Conservation (phyloP, 2,888 invertebrate species). For the Lymantria dispar region DNA sequence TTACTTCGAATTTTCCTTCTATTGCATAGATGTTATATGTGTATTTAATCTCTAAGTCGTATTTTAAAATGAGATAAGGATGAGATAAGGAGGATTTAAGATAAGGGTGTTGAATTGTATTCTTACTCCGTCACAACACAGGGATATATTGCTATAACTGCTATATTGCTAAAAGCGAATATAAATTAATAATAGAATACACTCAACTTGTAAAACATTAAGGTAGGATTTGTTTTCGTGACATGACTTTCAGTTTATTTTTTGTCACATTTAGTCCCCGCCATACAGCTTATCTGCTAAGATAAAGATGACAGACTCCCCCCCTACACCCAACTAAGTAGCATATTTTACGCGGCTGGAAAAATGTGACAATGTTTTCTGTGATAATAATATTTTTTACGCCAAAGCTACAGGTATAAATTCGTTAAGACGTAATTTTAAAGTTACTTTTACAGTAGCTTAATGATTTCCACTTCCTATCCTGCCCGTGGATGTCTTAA, state of each 20-base stretch:
- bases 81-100: too few species aligned
- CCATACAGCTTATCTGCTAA: slow-evolving; percentile 38
- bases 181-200: slow-evolving; percentile 33
- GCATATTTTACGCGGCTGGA: slow-evolving; percentile 24
- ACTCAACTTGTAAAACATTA: slow-evolving; percentile 28
- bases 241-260: slow-evolving; percentile 20
- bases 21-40: too few species aligned
- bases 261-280: slow-evolving; percentile 40
- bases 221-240: slow-evolving; percentile 37
- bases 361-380: slow-evolving; percentile 14
- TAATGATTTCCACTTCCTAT: too few species aligned
- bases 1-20: too few species aligned
- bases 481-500: too few species aligned
- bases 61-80: too few species aligned
- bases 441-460: too few species aligned
- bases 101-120: too few species aligned
- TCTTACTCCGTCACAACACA: too few species aligned
- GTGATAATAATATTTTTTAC: background rate
- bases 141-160: too few species aligned
- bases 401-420: background rate
- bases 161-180: background rate
- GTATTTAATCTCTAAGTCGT: too few species aligned
- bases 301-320: slow-evolving; percentile 40
- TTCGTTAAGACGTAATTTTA: too few species aligned
- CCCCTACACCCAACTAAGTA: slow-evolving; percentile 12